Base-by-base conservation (phyloP, 2,888 invertebrate genomes). In the Cyclophora punctaria region DNA sequence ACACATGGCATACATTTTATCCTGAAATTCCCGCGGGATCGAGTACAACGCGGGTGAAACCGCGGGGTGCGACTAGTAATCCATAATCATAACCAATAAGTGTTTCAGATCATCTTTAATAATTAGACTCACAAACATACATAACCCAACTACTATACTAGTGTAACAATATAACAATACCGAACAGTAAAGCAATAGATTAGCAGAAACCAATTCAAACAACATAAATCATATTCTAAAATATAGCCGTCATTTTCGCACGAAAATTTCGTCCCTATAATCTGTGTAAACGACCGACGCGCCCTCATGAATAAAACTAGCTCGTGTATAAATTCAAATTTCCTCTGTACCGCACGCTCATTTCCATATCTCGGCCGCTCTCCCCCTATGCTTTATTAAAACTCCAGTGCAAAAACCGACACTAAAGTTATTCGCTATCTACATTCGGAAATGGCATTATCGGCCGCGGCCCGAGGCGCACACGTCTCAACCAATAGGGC, bases 401-500 rank as follows among this genome's bases (percentile, higher is more conserved):
- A 87, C 80, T 84, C 80, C 67, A 70, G 67, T 64, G 81, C 85
- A 86, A 87, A 86, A 87, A 86, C 83, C 82, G 73, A 78, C 81
- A 78, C 78, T 77, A 69, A 79, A 80, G 75, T 83, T 82, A 81
- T 80, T 76, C 80, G 76, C 78, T 87, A 87, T 87, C 87, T 86
- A 71, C 71, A 59, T 80, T 82, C 82, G 88, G 87, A 87, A 87
- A 87, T 86, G 78, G 82, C 77, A 83, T 87, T 87, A 87, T 88
- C 87, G 83, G 78, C 72, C 73, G 70, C 71, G 75, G 73, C 76
- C 80, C 80, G 76, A 74, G 64, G 80, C 80, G 80, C 87, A 84
- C 87, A 82, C 85, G 84, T 84, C 85, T 83, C 84, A 84, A 73
- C 89, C 89, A 89, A 89, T 89, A 89, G 89, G 84, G 87, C 86